Percentiles rank a stretch among this genome's conserved stretches.
Evolutionary conservation across 2,797 vertebrate genomes (phyloP).

Genomic region (Hippocampus kuda): DNA sequence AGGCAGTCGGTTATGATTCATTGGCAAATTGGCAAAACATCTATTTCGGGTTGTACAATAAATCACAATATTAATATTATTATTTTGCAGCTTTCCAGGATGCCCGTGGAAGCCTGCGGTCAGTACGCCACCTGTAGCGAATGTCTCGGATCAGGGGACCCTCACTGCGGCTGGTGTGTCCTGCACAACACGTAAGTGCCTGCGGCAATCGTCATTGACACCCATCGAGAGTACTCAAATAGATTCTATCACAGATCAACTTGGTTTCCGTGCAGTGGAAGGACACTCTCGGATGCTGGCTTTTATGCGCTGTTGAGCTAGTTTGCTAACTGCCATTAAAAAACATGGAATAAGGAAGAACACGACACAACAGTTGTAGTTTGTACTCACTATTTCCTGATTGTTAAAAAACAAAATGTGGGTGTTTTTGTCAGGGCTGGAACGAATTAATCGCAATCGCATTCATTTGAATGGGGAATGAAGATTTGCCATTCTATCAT

Average conservation of each 20-base stretch:
- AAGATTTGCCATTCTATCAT: background rate
- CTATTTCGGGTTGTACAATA: no score
- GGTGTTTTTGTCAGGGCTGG: no score
- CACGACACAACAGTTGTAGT: no score
- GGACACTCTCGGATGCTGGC: no score
- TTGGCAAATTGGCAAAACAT: background rate
- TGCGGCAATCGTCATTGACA: background rate
- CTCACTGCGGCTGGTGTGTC: slow-evolving; percentile 97
- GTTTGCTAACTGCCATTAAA: no score
- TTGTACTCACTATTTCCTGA: no score
- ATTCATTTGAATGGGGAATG: background rate
- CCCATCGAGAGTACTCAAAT: background rate
- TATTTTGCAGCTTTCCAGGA: slow-evolving; percentile 76
- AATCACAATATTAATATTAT: no score
- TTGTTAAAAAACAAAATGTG: no score
- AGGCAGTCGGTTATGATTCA: background rate
- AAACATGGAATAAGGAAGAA: no score
- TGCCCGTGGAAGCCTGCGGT: slow-evolving; percentile 88
- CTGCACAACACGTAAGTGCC: slow-evolving; percentile 91
- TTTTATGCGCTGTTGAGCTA: no score
- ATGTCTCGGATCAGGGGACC: slow-evolving; percentile 87
- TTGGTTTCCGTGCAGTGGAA: no score
- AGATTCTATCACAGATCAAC: no score
- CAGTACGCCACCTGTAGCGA: slow-evolving; percentile 83
- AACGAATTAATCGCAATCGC: background rate